Evolutionary conservation across 2,888 invertebrate species (phyloP), one percentile per base, ranked within the genome.

Genomic region (Nymphalis c-album): DNA sequence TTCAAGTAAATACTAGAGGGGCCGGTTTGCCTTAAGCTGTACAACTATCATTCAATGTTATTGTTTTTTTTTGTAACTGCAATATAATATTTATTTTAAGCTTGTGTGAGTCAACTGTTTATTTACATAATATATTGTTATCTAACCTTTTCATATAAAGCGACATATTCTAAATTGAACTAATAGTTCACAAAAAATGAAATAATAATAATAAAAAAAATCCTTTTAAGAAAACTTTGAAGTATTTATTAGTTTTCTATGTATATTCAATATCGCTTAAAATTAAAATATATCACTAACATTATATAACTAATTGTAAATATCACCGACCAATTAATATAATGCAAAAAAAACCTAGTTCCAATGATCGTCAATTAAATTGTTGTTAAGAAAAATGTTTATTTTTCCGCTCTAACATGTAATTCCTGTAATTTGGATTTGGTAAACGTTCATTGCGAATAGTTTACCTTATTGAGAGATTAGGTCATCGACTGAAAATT

Each of bases 401-500:
- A 22, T 18, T 16, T 53, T 53, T 53, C 53, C 53, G 22, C 20
- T 51, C 2, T 48, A 48, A 17, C 5, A 8, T n/a, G 2, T 18
- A 48, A 8, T 35, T 31, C 18, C 13, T 40, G n/a, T 18, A 18
- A 10, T 18, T 18, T 18, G 10, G 8, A 18, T 57, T 57, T 57
- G 57, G 17, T 26, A 57, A 40, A 13, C 8, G 40, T 40, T 18
- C 40, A 57, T 18, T 55, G 31, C 58, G 1, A 20, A 55, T 55
- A 16, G 6, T 46, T 62, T 35, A 60, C 22, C 48, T 58, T 64
- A 70, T 63, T 55, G 51, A 18, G 20, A 45, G 64, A 67, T 72
- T 66, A 74, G 70, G 71, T 73, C 73, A 75, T 68, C 64, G 63
- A 46, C 65, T 72, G 72, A 73, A 69, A 67, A 67, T 68, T 71